Conservation (phyloP, 2,797 vertebrate genomes). For the Sus cebifrons region DNA sequence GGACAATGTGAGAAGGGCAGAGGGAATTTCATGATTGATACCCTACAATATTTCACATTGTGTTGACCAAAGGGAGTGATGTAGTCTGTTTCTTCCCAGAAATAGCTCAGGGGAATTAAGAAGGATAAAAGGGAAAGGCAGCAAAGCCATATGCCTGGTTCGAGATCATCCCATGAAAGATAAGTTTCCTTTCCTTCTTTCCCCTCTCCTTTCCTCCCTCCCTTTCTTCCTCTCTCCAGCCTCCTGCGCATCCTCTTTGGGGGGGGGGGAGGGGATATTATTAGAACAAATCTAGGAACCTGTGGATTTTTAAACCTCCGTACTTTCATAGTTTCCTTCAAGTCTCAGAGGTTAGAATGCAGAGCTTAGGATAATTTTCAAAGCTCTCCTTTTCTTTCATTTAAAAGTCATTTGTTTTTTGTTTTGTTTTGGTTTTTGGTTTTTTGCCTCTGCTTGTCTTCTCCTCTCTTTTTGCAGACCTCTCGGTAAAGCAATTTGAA, state of each 20-base stretch:
- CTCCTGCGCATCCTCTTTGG: background rate
- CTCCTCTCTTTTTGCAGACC: background rate
- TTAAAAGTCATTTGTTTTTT: background rate
- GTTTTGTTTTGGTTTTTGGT: background rate
- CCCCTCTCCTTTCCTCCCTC: rapidly evolving
- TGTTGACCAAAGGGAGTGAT: background rate
- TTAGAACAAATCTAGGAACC: slow-evolving; percentile 13
- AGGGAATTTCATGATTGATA: background rate
- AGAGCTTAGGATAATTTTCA: background rate
- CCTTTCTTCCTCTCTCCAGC: rapidly evolving
- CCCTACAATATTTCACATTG: background rate
- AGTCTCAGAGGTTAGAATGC: background rate
- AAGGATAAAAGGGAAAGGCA: background rate
- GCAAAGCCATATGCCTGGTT: background rate
- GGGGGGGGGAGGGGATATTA: background rate
- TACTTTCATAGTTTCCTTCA: background rate
- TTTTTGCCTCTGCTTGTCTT: background rate
- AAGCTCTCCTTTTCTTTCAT: slow-evolving; percentile 10
- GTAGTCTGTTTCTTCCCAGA: background rate
- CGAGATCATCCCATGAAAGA: background rate
- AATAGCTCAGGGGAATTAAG: background rate
- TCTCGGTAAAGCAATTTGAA: slow-evolving; percentile 1
- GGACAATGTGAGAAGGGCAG: background rate
- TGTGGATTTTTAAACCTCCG: background rate
- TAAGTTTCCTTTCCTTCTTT: background rate